Evolutionary conservation across 2,797 vertebrate species (phyloP).

Genomic region (Knipowitschia caucasica): DNA sequence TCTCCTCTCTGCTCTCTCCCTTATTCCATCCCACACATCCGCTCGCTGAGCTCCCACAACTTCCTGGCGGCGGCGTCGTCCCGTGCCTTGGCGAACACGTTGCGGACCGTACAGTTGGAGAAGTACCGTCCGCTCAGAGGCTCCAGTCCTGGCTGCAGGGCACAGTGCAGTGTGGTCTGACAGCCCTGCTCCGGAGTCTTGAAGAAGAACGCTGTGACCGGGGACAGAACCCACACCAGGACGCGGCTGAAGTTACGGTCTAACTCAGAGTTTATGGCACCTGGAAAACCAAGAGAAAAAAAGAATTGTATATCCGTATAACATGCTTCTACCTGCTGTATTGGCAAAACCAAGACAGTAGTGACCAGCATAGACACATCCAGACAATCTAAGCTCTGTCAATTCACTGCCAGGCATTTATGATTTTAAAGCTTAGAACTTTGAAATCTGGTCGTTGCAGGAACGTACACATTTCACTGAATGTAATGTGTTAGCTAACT

Average conservation of each 20-base stretch:
- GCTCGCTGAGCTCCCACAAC: constrained; percentile 75
- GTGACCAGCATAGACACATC: too few species aligned
- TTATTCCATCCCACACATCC: constrained; percentile 53
- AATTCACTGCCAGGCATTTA: too few species aligned
- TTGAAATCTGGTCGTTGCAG: too few species aligned
- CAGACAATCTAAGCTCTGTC: too few species aligned
- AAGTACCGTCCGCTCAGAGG: constrained; percentile 65
- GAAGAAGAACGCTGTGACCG: constrained; percentile 48
- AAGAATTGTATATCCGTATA: too few species aligned
- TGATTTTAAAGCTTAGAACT: too few species aligned
- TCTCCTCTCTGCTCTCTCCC: neutral
- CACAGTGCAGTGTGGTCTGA: constrained; percentile 70
- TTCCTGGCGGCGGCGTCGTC: constrained; percentile 68
- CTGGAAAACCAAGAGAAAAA: constrained; percentile 28
- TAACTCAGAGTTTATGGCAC: constrained; percentile 51
- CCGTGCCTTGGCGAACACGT: constrained; percentile 51
- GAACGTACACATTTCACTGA: too few species aligned
- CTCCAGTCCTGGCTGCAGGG: constrained; percentile 64
- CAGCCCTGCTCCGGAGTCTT: constrained; percentile 57
- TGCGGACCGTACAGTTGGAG: constrained; percentile 60
- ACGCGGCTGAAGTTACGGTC: constrained; percentile 10
- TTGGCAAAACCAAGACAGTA: too few species aligned
- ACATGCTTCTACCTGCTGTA: too few species aligned
- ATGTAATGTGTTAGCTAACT: too few species aligned
- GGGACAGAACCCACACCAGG: neutral